Percentiles rank a stretch among this genome's conserved stretches.
Evolutionary conservation across 2,797 vertebrate species (phyloP).

Genomic region (Pantherophis vulpinus): DNA sequence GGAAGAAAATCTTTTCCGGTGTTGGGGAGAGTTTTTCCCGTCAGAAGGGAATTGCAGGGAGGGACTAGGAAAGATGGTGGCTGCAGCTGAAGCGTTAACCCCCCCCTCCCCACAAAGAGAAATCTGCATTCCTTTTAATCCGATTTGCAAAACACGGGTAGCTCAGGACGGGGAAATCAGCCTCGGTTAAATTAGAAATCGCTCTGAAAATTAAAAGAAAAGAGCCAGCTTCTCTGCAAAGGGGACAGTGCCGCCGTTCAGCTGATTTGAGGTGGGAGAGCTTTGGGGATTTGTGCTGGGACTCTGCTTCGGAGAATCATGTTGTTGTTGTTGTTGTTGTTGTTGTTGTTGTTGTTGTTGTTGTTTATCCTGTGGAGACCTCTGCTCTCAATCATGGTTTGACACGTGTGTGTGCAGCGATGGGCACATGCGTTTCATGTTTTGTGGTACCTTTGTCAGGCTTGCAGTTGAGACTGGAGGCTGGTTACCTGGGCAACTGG

Average conservation of each 20-base stretch:
- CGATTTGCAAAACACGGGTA: constrained; percentile 30
- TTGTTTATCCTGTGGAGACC: no score
- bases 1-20: background rate
- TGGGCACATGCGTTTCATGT: background rate
- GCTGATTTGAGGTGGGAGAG: background rate
- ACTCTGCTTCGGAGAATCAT: background rate
- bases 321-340: no score
- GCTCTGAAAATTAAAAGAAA: background rate
- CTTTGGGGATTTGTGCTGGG: background rate
- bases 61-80: background rate
- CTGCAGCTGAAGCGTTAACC: constrained; percentile 11
- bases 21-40: constrained; percentile 33
- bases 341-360: no score
- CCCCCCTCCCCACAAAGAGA: background rate
- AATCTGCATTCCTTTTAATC: constrained; percentile 49
- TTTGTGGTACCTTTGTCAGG: constrained; percentile 1
- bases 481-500: constrained; percentile 38
- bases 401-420: background rate
- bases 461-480: constrained; percentile 20
- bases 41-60: background rate
- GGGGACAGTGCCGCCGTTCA: constrained; percentile 5
- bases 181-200: constrained; percentile 37
- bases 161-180: constrained; percentile 26
- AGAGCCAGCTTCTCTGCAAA: constrained; percentile 2
- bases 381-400: background rate